Base-by-base conservation (phyloP, 92 coral and sea anemone species). In the Siderastrea radians region DNA sequence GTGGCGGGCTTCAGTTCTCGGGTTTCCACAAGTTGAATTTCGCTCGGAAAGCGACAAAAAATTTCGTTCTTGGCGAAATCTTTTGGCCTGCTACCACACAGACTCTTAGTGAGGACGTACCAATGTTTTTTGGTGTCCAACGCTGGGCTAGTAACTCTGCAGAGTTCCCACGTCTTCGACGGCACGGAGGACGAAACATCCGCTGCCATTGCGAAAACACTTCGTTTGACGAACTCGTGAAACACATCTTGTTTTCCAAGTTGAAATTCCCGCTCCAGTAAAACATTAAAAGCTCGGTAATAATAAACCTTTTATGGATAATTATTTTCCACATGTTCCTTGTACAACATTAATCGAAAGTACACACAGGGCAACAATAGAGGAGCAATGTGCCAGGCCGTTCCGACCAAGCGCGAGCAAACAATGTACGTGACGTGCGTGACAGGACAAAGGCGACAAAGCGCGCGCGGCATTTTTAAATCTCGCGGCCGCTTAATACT, bases 31-130 rank as follows among this genome's bases (percentile, higher is more conserved):
- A 49, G 48, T 38, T 64, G 47, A 15, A 85, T 85, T 75, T 85
- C 83, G 19, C 9, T 11, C 4, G 88, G 80, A 84, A 84, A 84
- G 3, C 53, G 72, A n/a, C n/a, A 44, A 84, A 73, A 84, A 38
- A 72, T 48, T 55, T 84, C 62, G 10, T 73, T 60, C 5, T 60
- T 84, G 14, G 81, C 81, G 16, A 72, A 84, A 45, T 72, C 88
- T 45, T 68, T 57, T 44, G 88, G 88, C 72, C 80, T 83, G 13
- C 14, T 0, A 16, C 80, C 80, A 55, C 87, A 57, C 46, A 82
- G 10, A 19, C 69, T 26, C 17, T 83, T 72, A 4, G 51, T 72
- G 12, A 83, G 47, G 1, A 83, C 53, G 59, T 46, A 71, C 87
- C 87, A 83, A 53, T 71, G 74, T 59, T 72, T 83, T 7, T 65